Evolutionary conservation across 2,797 vertebrate species (phyloP).

Genomic region (Sebastolobus alascanus): DNA sequence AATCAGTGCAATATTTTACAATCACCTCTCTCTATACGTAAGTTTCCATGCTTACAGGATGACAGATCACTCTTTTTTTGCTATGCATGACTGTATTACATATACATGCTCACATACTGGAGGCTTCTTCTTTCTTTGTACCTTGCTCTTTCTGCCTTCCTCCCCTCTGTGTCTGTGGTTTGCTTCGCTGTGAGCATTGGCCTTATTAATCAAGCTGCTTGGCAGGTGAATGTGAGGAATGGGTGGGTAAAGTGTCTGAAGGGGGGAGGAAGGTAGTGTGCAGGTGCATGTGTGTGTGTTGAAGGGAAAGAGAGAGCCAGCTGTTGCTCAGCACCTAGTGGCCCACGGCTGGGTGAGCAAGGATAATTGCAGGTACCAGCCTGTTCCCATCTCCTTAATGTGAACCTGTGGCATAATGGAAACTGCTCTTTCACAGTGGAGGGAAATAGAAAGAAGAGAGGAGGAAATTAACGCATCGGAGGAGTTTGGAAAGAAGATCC

Average conservation of each 20-base stretch:
- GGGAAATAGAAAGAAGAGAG: conserved; percentile 47
- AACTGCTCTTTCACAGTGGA: conserved; percentile 56
- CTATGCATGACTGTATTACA: conserved; percentile 23
- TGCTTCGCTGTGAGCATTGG: conserved; percentile 50
- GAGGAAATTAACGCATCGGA: conserved; percentile 47
- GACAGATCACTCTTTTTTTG: conserved; percentile 17
- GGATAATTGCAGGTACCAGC: conserved; percentile 85
- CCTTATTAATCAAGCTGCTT: conserved; percentile 78
- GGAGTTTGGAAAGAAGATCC: conserved; percentile 28
- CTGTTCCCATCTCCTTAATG: conserved; percentile 78
- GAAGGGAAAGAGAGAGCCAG: conserved; percentile 62
- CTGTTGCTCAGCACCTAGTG: conserved; percentile 71
- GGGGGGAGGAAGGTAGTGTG: conserved; percentile 32
- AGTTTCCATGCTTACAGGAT: conserved; percentile 15
- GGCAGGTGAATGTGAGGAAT: conserved; percentile 72
- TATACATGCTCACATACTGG: background rate
- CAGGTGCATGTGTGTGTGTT: conserved; percentile 28
- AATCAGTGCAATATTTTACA: conserved; percentile 21
- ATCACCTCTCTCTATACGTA: background rate
- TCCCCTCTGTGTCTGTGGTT: conserved; percentile 33
- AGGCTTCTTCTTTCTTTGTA: background rate
- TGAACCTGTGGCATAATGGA: conserved; percentile 73
- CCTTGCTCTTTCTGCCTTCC: conserved; percentile 6
- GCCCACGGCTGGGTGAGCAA: conserved; percentile 78
- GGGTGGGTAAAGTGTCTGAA: conserved; percentile 51